phyloP scores from a whole-genome alignment of 1,140 invertebrate species.

The Drosophila watanabei region DNA sequence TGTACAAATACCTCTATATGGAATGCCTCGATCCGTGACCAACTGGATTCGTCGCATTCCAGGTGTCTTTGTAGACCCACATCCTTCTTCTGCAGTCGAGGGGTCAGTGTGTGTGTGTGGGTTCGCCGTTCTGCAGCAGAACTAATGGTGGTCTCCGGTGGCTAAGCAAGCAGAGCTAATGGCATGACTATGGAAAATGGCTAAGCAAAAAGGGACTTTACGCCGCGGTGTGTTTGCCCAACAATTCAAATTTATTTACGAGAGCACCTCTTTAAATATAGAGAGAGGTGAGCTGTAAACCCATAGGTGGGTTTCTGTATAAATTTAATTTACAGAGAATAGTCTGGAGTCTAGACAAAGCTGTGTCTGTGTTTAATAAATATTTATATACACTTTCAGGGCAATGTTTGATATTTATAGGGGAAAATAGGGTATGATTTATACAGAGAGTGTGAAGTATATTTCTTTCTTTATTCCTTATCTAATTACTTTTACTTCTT shows the following conservation, averaged over 20 bases:
- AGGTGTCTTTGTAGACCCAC: slow-evolving; percentile 48
- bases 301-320: background rate
- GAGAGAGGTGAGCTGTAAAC: background rate
- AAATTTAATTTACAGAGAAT: background rate
- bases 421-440: background rate
- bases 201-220: slow-evolving; percentile 7
- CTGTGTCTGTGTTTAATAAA: background rate
- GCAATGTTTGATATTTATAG: background rate
- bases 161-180: slow-evolving; percentile 42
- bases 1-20: slow-evolving; percentile 10
- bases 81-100: slow-evolving; percentile 7
- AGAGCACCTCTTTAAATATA: background rate
- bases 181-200: slow-evolving; percentile 24
- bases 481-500: background rate
- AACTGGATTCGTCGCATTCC: slow-evolving; percentile 64
- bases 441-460: background rate
- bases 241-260: slow-evolving; percentile 46
- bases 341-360: background rate
- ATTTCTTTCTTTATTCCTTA: no score
- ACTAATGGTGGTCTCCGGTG: slow-evolving; percentile 37
- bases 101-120: slow-evolving; percentile 12
- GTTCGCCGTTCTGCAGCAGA: slow-evolving; percentile 21
- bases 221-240: slow-evolving; percentile 27
- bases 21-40: slow-evolving; percentile 41
- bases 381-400: background rate